Conservation (phyloP, 1,140 invertebrate species). For the Magallana ariakensis region DNA sequence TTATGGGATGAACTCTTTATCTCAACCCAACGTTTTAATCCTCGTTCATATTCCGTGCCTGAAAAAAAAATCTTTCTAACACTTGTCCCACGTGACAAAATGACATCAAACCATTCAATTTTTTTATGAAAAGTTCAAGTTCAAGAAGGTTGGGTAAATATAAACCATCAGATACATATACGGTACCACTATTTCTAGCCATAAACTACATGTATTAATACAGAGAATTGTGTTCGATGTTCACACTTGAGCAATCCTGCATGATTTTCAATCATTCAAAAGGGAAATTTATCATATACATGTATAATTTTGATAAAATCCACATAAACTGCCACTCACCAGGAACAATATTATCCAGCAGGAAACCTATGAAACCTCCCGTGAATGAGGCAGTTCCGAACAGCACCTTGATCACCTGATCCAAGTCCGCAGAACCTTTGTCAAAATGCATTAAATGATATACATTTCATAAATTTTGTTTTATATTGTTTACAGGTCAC, state of each 20-base stretch:
- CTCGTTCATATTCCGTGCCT: background rate
- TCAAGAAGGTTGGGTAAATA: too few relatives aligned
- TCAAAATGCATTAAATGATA: background rate
- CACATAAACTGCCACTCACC: conserved; percentile 80
- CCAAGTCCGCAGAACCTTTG: conserved; percentile 78
- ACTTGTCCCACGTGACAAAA: background rate
- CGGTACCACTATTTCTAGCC: too few relatives aligned
- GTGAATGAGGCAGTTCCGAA: conserved; percentile 92
- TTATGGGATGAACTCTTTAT: background rate
- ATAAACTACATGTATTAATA: too few relatives aligned
- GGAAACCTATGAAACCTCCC: conserved; percentile 88
- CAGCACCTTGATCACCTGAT: conserved; percentile 88
- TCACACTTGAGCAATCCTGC: too few relatives aligned
- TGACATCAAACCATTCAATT: background rate
- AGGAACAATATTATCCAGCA: conserved; percentile 92
- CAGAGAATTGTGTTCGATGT: too few relatives aligned
- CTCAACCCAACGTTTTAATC: background rate
- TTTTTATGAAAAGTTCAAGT: background rate
- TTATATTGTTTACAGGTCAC: too few relatives aligned
- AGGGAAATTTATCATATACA: too few relatives aligned
- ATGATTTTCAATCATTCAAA: too few relatives aligned
- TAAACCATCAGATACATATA: too few relatives aligned
- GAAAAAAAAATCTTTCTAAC: background rate
- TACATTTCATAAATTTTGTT: too few relatives aligned
- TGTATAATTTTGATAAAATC: too few relatives aligned